Base-by-base conservation (phyloP, 2,888 invertebrate genomes). In the Salpingus planirostris region DNA sequence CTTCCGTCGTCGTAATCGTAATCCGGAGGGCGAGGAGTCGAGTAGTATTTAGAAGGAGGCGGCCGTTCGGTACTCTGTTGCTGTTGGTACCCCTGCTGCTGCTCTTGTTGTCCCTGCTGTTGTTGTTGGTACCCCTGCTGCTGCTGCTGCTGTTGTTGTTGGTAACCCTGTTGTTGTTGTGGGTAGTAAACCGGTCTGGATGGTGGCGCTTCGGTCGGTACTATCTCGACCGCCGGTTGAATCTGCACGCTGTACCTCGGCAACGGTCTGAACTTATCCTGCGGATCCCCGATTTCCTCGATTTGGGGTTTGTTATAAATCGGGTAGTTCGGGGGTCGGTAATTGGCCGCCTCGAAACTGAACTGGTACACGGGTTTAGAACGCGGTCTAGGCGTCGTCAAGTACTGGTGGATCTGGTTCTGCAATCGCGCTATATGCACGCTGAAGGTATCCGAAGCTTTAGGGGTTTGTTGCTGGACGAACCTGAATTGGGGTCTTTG, bases 361-460 rank as follows among this genome's bases (percentile, higher is more conserved):
- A 78, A 85, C 54, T 84, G 82, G 54, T 82, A 84, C 4, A 78
- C 69, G 1, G 81, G 78, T 52, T 76, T 73, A 4, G 53, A 51
- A 14, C 35, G 41, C 29, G 77, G 76, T 29, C 71, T 68, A 27
- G 69, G 68, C 2, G 73, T 71, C 6, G 73, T 73, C 43, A 72
- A 76, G 43, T 73, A 73, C 21, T 59, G 53, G 36, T 77, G 74
- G 26, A 80, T 70, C 12, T 79, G 78, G 45, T 79, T 73, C 43
- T 77, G 74, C 40, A 80, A 70, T 30, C 74, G 71, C 29, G 76
- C 73, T 28, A 80, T 75, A 60, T 80, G 78, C 44, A 74, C 69
- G 44, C 74, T 76, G 57, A 78, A 80, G 23, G 68, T 64, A 36
- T 75, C 70, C 2, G 70, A 68, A 37, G 69, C 62, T 3, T 60